Percentiles rank a stretch among this genome's conserved stretches.
phyloP scores from a whole-genome alignment of 2,888 invertebrate genomes.

The Urechis unicinctus region DNA sequence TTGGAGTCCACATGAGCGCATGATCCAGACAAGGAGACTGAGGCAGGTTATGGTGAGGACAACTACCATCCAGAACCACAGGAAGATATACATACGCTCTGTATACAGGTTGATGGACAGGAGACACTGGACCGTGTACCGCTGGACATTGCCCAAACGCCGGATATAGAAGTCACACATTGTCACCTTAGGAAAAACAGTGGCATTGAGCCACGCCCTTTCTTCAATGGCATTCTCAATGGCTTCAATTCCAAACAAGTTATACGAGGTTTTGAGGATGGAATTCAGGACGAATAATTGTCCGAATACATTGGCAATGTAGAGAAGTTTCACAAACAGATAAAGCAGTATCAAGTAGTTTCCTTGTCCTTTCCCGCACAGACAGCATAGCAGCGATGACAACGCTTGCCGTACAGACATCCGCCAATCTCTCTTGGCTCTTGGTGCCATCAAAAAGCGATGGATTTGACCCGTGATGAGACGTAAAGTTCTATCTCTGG shows the following conservation, averaged over 20 bases:
- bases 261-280: constrained; percentile 2
- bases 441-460: constrained; percentile 15
- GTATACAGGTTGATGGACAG: constrained; percentile 19
- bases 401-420: neutral
- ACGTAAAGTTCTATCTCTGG: neutral
- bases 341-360: constrained; percentile 7
- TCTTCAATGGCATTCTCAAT: neutral
- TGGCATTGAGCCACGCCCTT: neutral
- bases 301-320: constrained; percentile 8
- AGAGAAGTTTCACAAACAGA: constrained; percentile 4
- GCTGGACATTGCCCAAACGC: constrained; percentile 41
- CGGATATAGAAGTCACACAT: constrained; percentile 12
- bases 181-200: constrained; percentile 7
- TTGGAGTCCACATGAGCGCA: constrained; percentile 2
- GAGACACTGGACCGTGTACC: constrained; percentile 37
- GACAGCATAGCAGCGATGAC: neutral
- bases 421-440: neutral
- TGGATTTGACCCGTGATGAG: constrained; percentile 16
- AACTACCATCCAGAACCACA: constrained; percentile 37
- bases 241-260: constrained; percentile 4
- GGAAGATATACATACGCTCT: constrained; percentile 19
- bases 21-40: constrained; percentile 39
- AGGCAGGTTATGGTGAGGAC: constrained; percentile 30
- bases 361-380: constrained; percentile 5
- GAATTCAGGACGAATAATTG: constrained; percentile 8